Conservation (phyloP, 2,113 vertebrate genomes). For the Alligator sinensis region DNA sequence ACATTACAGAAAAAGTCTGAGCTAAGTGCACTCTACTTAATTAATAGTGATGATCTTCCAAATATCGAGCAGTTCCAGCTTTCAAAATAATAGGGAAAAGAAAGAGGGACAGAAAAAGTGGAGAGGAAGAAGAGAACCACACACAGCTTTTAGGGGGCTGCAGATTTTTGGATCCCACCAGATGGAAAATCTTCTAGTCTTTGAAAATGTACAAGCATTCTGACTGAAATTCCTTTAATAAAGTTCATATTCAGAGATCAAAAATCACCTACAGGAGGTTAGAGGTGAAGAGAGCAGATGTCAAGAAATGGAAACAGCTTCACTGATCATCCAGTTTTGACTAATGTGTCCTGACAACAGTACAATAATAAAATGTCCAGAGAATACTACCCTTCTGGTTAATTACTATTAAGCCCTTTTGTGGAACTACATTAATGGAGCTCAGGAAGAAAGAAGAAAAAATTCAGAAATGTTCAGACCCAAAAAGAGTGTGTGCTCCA, state of each 20-base stretch:
- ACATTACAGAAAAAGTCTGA: background rate
- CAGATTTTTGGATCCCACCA: background rate
- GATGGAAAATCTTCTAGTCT: background rate
- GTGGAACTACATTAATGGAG: conserved; percentile 55
- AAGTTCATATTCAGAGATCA: background rate
- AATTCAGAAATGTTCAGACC: background rate
- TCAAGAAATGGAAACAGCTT: conserved; percentile 8
- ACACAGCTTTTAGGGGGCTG: background rate
- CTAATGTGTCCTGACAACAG: conserved; percentile 57
- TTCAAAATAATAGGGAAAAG: background rate
- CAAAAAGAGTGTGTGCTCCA: conserved; percentile 51
- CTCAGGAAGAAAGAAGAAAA: background rate
- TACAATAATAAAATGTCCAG: conserved; percentile 43
- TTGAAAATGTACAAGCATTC: background rate
- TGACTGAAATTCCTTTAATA: background rate
- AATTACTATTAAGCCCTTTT: conserved; percentile 48
- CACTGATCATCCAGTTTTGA: conserved; percentile 30
- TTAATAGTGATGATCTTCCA: background rate
- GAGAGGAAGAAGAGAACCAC: background rate
- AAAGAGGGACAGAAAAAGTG: background rate
- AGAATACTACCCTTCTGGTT: conserved; percentile 1
- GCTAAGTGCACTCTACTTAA: background rate
- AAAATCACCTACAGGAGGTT: conserved; percentile 8
- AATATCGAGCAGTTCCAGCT: conserved; percentile 17
- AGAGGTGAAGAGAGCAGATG: background rate